These are phyloP conservation scores for Phenganax subtilis DNA, from an alignment of 92 coral and sea anemone genomes.

Conservation along the genomic window DNA sequence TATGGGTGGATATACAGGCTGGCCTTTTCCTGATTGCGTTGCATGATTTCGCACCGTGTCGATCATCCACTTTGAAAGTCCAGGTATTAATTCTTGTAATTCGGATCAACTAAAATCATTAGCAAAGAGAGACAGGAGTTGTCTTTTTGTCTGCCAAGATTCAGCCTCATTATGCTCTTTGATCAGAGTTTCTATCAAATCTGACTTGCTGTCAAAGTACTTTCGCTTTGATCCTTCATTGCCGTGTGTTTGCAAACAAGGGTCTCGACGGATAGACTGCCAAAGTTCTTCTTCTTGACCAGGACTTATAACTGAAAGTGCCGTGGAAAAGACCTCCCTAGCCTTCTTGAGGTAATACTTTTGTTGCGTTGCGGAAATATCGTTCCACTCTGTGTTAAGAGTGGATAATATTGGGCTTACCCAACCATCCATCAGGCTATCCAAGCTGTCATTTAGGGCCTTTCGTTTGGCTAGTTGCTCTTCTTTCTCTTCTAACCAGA, in stretches of 20 bases:
- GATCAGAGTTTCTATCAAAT: conserved; percentile 39
- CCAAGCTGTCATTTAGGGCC: conserved; percentile 18
- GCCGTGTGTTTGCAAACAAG: neutral
- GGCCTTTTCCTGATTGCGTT: conserved; percentile 45
- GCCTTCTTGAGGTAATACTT: conserved; percentile 43
- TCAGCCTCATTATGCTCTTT: conserved; percentile 47
- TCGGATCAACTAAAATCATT: conserved; percentile 59
- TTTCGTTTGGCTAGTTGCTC: conserved; percentile 32
- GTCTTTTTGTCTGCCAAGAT: conserved; percentile 50
- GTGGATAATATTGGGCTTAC: conserved; percentile 43
- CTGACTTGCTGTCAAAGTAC: conserved; percentile 43
- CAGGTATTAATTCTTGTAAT: conserved; percentile 44
- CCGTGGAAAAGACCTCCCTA: conserved; percentile 28
- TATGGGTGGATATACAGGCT: conserved; percentile 26
- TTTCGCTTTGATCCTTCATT: conserved; percentile 8
- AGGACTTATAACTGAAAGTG: conserved; percentile 46
- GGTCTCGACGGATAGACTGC: conserved; percentile 43
- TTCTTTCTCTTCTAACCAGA: conserved; percentile 37
- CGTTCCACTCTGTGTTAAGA: conserved; percentile 52
- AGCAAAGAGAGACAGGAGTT: conserved; percentile 55
- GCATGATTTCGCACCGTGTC: conserved; percentile 55
- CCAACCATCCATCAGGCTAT: conserved; percentile 19
- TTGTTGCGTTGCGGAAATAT: conserved; percentile 49
- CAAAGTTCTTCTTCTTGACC: conserved; percentile 52
- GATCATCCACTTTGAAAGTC: conserved; percentile 52